phyloP scores from a whole-genome alignment of 2,113 vertebrate genomes.

The Mesocricetus auratus region DNA sequence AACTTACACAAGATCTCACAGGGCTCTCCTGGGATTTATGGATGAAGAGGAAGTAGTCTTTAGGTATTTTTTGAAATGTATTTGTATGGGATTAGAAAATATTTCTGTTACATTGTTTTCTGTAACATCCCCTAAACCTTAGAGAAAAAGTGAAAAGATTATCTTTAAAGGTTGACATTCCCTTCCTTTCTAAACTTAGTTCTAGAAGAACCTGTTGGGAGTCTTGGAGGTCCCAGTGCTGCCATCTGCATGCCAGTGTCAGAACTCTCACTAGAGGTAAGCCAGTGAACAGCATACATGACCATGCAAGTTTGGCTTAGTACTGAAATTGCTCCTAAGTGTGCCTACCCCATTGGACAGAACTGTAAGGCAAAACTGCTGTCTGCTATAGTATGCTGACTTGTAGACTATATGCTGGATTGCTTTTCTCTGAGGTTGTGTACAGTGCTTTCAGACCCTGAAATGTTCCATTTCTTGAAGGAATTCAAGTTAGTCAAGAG shows the following conservation, averaged over 20 bases:
- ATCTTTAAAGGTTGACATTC: slow-evolving; percentile 26
- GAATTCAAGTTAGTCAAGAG: slow-evolving; percentile 12
- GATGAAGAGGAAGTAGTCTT: neutral
- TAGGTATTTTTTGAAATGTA: slow-evolving; percentile 38
- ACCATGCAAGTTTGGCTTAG: neutral
- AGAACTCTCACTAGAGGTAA: slow-evolving; percentile 75
- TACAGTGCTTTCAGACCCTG: neutral
- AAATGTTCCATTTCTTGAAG: neutral
- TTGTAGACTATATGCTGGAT: neutral
- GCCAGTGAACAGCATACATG: slow-evolving; percentile 12
- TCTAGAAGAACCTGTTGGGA: slow-evolving; percentile 79
- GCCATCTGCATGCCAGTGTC: slow-evolving; percentile 67
- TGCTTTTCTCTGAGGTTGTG: slow-evolving; percentile 39
- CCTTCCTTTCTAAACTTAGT: neutral
- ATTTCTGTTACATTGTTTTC: neutral
- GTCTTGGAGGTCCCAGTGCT: slow-evolving; percentile 57
- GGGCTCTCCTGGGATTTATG: neutral
- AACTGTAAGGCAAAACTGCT: neutral
- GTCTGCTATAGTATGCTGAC: neutral
- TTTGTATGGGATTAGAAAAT: slow-evolving; percentile 38
- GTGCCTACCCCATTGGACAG: neutral
- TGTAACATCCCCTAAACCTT: slow-evolving; percentile 27
- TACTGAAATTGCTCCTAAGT: neutral
- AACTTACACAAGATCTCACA: neutral
- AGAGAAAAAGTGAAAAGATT: neutral